phyloP scores from a whole-genome alignment of 2,797 vertebrate species.

The Manis javanica region DNA sequence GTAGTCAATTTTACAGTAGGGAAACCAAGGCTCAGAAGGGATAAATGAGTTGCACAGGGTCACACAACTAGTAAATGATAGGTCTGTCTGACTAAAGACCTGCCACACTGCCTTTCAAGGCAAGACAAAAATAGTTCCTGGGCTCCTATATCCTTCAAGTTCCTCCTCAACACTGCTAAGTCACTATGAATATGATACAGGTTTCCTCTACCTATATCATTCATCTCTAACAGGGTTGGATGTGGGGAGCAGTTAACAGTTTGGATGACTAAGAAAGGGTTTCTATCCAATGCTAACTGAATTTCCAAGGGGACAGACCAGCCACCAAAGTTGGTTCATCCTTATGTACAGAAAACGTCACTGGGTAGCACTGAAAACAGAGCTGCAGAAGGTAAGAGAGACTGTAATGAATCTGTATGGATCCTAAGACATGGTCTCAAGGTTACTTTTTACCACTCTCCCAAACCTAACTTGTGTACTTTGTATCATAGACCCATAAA shows the following conservation, averaged over 20 bases:
- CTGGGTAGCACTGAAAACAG: not conserved
- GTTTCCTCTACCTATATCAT: not conserved
- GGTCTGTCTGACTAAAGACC: not conserved
- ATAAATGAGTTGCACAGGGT: not conserved
- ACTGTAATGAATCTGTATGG: not conserved
- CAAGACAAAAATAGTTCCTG: not conserved
- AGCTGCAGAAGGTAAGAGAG: not conserved
- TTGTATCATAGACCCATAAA: not conserved
- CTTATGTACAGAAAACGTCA: not conserved
- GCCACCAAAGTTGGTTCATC: not conserved
- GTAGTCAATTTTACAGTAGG: conserved; percentile 25
- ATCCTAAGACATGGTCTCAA: not conserved
- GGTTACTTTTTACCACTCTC: not conserved
- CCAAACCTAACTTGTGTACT: not conserved
- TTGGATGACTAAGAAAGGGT: not conserved
- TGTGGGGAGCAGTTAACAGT: not conserved
- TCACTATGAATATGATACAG: not conserved
- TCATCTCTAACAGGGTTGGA: not conserved
- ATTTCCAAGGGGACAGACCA: not conserved
- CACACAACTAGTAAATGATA: conserved; percentile 5
- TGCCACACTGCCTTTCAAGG: not conserved
- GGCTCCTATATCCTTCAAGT: not conserved
- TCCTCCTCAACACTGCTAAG: not conserved
- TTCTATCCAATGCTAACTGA: not conserved
- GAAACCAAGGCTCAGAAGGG: conserved; percentile 35